Conservation (phyloP, 2,113 vertebrate species). For the Oostethus manadensis region DNA sequence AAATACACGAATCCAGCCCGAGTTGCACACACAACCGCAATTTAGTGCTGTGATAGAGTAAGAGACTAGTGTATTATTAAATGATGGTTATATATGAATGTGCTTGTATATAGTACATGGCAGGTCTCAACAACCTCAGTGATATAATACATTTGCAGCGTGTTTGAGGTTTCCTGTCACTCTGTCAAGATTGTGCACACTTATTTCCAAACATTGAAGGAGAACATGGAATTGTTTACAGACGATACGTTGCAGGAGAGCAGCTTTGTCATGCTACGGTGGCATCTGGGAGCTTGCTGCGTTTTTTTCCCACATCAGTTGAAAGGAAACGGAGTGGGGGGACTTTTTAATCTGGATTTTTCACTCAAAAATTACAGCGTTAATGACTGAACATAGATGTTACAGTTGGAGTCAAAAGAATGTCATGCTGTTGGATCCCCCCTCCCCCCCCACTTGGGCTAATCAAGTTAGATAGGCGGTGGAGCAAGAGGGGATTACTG, state of each 20-base stretch:
- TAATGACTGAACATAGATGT: conserved; percentile 50
- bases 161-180: conserved; percentile 47
- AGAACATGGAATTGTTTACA: conserved; percentile 60
- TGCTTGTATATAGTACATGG: no score
- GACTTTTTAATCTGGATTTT: conserved; percentile 43
- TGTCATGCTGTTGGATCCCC: conserved; percentile 40
- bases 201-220: conserved; percentile 50
- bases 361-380: conserved; percentile 47
- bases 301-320: conserved; percentile 43
- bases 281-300: conserved; percentile 43
- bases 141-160: no score
- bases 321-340: conserved; percentile 31
- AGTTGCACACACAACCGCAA: no score
- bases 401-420: conserved; percentile 55
- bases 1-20: no score
- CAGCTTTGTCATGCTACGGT: conserved; percentile 51
- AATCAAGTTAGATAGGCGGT: conserved; percentile 12
- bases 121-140: no score
- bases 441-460: not conserved
- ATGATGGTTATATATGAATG: no score
- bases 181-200: conserved; percentile 47
- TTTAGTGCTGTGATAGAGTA: no score
- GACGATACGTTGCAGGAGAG: conserved; percentile 55
- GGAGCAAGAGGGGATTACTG: conserved; percentile 39
- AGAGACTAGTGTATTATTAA: no score